Evolutionary conservation across 2,888 invertebrate species (phyloP).

Genomic region (Zhuqinia jingwanae): DNA sequence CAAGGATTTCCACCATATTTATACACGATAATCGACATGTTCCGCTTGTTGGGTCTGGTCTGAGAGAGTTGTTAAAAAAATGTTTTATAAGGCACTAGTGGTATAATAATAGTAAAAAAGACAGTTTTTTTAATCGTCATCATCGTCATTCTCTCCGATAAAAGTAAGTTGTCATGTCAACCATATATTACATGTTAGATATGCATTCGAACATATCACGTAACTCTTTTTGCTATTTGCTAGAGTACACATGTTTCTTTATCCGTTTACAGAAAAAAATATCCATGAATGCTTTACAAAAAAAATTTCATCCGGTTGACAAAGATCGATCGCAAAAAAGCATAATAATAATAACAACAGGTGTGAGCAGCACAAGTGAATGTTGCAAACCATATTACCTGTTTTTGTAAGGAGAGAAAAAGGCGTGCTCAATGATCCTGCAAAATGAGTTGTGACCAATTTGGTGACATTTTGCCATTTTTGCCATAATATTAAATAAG

Average conservation of each 20-base stretch:
- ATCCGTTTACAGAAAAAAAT: not conserved
- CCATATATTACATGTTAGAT: no score
- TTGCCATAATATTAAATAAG: no score
- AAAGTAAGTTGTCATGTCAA: constrained; percentile 41
- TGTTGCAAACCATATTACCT: no score
- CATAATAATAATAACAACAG: not conserved
- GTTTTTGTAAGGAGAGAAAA: not conserved
- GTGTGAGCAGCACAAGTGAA: not conserved
- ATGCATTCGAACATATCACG: no score
- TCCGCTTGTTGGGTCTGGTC: constrained; percentile 53
- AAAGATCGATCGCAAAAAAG: not conserved
- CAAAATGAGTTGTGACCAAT: constrained; percentile 50
- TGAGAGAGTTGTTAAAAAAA: no score
- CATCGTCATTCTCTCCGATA: not conserved
- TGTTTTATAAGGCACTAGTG: no score
- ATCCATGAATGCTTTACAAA: not conserved
- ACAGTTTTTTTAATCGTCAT: not conserved
- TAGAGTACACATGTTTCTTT: not conserved
- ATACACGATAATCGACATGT: constrained; percentile 53
- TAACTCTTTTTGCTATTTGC: no score
- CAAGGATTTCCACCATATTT: constrained; percentile 62
- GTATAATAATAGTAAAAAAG: constrained; percentile 4
- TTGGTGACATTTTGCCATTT: not conserved
- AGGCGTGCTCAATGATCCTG: constrained; percentile 52
- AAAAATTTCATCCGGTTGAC: constrained; percentile 25